Conservation (phyloP, 2,113 vertebrate genomes). For the Plecturocebus donacophilus region DNA sequence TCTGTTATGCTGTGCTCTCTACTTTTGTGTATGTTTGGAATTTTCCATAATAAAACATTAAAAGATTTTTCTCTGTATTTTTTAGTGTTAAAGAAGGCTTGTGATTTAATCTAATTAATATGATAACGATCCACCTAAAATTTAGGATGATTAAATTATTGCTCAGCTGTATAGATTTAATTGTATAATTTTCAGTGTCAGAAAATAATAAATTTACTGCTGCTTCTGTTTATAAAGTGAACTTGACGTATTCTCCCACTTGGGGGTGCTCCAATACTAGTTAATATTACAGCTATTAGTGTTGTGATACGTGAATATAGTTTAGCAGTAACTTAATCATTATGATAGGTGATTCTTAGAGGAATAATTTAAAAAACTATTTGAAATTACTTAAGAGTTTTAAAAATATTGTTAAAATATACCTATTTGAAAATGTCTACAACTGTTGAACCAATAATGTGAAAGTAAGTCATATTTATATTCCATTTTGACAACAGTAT, state of each 20-base stretch:
- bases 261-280: constrained; percentile 50
- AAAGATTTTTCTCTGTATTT: not conserved
- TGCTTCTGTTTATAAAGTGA: not conserved
- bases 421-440: not conserved
- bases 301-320: not conserved
- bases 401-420: constrained; percentile 12
- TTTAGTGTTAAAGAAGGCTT: constrained; percentile 15
- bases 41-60: constrained; percentile 1
- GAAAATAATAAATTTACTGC: not conserved
- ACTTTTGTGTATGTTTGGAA: not conserved
- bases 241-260: constrained; percentile 49
- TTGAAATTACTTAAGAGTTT: constrained; percentile 13
- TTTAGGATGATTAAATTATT: not conserved
- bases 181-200: constrained; percentile 27
- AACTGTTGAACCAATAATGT: not conserved
- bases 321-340: not conserved
- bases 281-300: not conserved
- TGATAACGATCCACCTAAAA: not conserved
- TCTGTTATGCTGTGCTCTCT: not conserved
- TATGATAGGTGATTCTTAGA: not conserved
- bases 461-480: not conserved
- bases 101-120: not conserved
- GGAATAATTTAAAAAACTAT: not conserved
- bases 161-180: not conserved
- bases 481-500: not conserved